Evolutionary conservation across 2,113 vertebrate genomes (phyloP).

Genomic region (Mobula birostris): DNA sequence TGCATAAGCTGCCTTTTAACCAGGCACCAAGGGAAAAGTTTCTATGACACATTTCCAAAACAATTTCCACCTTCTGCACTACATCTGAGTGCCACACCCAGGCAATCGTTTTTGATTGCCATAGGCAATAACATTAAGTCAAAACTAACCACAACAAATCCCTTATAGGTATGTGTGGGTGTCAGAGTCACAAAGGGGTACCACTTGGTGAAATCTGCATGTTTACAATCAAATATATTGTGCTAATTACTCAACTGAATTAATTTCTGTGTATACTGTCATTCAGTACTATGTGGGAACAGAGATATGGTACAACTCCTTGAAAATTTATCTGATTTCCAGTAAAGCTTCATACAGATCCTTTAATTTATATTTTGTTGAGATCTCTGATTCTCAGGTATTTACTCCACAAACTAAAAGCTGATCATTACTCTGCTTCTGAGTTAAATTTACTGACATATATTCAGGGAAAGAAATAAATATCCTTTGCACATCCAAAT

Average conservation of each 20-base stretch:
- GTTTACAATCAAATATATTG: not conserved
- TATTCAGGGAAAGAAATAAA: not conserved
- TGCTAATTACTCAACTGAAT: not conserved
- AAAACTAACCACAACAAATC: not conserved
- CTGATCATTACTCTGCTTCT: not conserved
- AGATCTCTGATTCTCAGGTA: not conserved
- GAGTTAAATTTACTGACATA: not conserved
- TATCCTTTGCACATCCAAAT: not conserved
- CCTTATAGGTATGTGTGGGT: not conserved
- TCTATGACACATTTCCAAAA: slow-evolving; percentile 7
- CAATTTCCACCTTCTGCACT: not conserved
- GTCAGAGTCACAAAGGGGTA: not conserved
- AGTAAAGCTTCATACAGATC: not conserved
- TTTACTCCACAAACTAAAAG: not conserved
- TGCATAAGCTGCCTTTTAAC: slow-evolving; percentile 22
- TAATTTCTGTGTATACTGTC: not conserved
- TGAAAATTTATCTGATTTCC: not conserved
- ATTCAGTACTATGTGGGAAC: not conserved
- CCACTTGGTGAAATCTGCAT: not conserved
- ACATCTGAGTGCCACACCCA: slow-evolving; percentile 4
- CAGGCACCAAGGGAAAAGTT: not conserved
- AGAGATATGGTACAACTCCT: not conserved
- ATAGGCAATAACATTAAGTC: not conserved
- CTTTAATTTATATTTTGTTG: not conserved
- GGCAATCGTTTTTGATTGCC: not conserved